Evolutionary conservation across 2,797 vertebrate species (phyloP), one percentile per base, ranked within the genome.

Genomic region (Echiichthys vipera): DNA sequence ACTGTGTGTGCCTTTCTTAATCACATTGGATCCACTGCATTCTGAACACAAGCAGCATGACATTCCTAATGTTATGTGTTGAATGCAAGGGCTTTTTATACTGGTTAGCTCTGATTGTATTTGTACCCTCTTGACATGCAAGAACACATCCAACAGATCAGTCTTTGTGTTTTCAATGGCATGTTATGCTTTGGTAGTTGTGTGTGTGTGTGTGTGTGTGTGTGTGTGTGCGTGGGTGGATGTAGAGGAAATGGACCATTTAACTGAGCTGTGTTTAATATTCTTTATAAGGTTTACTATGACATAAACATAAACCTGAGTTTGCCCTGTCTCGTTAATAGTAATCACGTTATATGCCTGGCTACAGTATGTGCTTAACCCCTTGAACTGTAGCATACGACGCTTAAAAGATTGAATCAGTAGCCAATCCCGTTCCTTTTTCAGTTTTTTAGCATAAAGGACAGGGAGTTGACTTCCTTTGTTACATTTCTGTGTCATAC

Each of bases 21-120:
- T 90, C 83, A 6, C 83, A 89, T 88, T 90, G 82, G 87, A 84
- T 83, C 34, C 86, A 77, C 78, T 84, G 78, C 68, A 65, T 83
- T 85, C 65, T 83, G 36, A 88, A 84, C 77, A 81, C 71, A 78
- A 61, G 78, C 76, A 68, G 47, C 78, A 51, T 80, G 74, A 56
- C 77, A 81, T 79, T 77, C 65, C 74, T 80, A 80, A 83, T 84
- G 78, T 78, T 81, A 78, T 65, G 20, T 71, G 46, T 79, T 85
- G 56, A 84, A 78, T 49, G 75, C 74, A 61, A 43, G 46, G 32
- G 37, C 43, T 57, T 78, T 71, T 78, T 84, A 58, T 71, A 53
- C 51, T 53, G 61, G 32, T 81, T 58, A 20, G 57, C 66, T 45
- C 1, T 18, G 71, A 72, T 79, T 83, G 65, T 79, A 73, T 84